Evolutionary conservation across 2,797 vertebrate genomes (phyloP).

Genomic region (Nyctalus aviator): DNA sequence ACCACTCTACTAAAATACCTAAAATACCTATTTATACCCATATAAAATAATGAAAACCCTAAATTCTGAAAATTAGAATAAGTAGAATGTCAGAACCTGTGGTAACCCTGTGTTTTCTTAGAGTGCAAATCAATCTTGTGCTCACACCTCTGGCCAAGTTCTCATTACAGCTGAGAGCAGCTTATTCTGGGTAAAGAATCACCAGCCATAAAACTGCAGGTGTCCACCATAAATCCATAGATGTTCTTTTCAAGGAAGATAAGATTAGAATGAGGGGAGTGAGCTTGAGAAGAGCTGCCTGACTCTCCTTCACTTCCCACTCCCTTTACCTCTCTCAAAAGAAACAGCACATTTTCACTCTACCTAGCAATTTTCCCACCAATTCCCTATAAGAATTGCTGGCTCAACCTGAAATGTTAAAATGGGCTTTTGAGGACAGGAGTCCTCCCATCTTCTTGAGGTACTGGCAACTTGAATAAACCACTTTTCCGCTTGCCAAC

Average conservation of each 20-base stretch:
- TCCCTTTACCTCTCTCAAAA: not conserved
- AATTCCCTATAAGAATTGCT: not conserved
- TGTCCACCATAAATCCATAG: not conserved
- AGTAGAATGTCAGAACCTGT: not conserved
- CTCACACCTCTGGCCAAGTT: not conserved
- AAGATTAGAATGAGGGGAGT: not conserved
- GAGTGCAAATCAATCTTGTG: not conserved
- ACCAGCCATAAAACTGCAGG: not conserved
- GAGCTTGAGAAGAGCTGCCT: not conserved
- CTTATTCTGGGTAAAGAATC: not conserved
- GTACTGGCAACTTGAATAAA: not conserved
- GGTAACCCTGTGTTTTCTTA: not conserved
- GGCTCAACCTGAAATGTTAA: not conserved
- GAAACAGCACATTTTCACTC: not conserved
- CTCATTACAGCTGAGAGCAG: not conserved
- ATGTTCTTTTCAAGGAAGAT: not conserved
- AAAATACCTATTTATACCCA: not conserved
- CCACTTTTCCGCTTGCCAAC: not conserved
- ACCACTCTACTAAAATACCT: not conserved
- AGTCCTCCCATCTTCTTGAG: not conserved
- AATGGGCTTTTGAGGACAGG: not conserved
- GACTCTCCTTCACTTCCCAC: not conserved
- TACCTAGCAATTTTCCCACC: not conserved
- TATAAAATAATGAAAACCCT: not conserved
- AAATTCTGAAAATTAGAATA: slow-evolving; percentile 2